Conservation (phyloP, 1,140 invertebrate genomes). For the Archivesica marissinica region DNA sequence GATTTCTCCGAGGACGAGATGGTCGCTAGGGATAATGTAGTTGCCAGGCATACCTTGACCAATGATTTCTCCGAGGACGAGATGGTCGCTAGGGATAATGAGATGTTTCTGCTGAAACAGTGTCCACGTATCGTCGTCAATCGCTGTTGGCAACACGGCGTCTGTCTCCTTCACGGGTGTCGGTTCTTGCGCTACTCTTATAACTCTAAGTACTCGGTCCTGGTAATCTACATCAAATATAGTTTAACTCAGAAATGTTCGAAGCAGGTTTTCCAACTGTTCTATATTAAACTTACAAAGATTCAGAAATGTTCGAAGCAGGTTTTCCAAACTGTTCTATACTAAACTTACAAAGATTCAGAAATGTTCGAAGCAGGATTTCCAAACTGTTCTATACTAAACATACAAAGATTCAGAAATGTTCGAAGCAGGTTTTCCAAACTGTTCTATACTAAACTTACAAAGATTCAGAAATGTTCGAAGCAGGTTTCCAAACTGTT, state of each 20-base stretch:
- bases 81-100: not conserved
- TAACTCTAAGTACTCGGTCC: not conserved
- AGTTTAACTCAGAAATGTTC: not conserved
- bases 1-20: too few relatives aligned
- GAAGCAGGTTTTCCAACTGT: not conserved
- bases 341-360: too few relatives aligned
- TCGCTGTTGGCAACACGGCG: not conserved
- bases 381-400: not conserved
- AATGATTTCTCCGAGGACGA: constrained; percentile 35
- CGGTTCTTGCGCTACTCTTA: not conserved
- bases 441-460: too few relatives aligned
- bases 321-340: too few relatives aligned
- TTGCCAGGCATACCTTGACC: constrained; percentile 60
- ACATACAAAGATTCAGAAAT: too few relatives aligned
- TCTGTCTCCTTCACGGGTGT: constrained; percentile 16
- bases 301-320: too few relatives aligned
- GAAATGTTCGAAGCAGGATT: too few relatives aligned
- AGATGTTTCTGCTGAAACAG: constrained; percentile 17
- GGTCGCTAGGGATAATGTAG: too few relatives aligned
- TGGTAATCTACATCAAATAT: constrained; percentile 30
- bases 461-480: too few relatives aligned
- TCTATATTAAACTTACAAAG: too few relatives aligned
- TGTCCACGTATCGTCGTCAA: constrained; percentile 15
- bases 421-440: not conserved
- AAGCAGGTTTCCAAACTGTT: too few relatives aligned